These are phyloP conservation scores for Sphaeramia orbicularis DNA, from an alignment of 2,797 vertebrate species.

Conservation along the genomic window DNA sequence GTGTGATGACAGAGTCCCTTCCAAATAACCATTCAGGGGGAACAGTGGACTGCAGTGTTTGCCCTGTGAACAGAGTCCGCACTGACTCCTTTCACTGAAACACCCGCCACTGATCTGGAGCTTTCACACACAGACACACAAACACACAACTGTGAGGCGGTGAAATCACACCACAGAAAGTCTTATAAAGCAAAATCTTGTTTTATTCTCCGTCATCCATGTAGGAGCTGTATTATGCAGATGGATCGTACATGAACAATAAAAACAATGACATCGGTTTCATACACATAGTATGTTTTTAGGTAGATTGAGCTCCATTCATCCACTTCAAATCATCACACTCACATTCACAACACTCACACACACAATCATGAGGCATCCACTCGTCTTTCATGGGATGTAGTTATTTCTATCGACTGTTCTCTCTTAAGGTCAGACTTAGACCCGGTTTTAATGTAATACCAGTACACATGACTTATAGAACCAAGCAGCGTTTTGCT, in stretches of 20 bases:
- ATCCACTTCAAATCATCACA: slow-evolving; percentile 37
- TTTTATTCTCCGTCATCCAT: slow-evolving; percentile 70
- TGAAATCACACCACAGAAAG: slow-evolving; percentile 26
- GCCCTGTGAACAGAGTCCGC: slow-evolving; percentile 59
- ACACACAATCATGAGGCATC: slow-evolving; percentile 18
- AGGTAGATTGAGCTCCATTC: slow-evolving; percentile 34
- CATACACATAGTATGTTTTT: slow-evolving; percentile 24
- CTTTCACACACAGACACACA: slow-evolving; percentile 11
- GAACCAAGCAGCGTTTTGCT: too few relatives aligned
- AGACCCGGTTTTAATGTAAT: too few relatives aligned
- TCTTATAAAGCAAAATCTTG: slow-evolving; percentile 66
- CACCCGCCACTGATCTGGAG: slow-evolving; percentile 19
- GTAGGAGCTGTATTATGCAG: slow-evolving; percentile 52
- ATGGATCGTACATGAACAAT: slow-evolving; percentile 54
- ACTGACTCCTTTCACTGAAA: slow-evolving; percentile 57
- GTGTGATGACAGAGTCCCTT: slow-evolving; percentile 61
- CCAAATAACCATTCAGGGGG: slow-evolving; percentile 52
- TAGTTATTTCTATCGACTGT: background rate
- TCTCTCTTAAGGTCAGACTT: background rate
- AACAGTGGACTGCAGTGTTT: slow-evolving; percentile 75
- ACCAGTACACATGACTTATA: too few relatives aligned
- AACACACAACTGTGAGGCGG: background rate
- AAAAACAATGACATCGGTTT: slow-evolving; percentile 38
- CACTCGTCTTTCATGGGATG: slow-evolving; percentile 1
- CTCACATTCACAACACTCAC: slow-evolving; percentile 13